Conservation (phyloP, 2,113 vertebrate genomes). For the Aix galericulata region DNA sequence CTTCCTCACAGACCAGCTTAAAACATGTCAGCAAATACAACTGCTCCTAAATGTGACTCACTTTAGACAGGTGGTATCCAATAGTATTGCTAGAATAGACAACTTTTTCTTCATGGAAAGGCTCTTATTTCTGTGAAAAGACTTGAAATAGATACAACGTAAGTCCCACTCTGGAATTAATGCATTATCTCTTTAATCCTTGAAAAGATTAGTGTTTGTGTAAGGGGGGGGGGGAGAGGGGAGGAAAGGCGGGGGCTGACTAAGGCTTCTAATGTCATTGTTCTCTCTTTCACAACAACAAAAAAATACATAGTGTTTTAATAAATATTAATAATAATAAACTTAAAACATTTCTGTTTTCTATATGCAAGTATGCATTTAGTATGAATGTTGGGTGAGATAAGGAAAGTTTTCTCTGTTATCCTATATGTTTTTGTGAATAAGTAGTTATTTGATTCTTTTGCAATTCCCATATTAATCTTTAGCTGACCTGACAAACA, state of each 20-base stretch:
- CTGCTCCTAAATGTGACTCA: background rate
- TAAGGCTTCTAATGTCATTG: background rate
- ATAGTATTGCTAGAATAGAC: background rate
- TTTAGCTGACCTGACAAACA: background rate
- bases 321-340: accelerated
- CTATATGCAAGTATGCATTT: background rate
- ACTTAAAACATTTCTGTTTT: background rate
- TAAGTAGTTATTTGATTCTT: background rate
- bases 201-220: background rate
- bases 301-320: background rate
- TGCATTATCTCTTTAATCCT: background rate
- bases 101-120: background rate
- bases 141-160: background rate
- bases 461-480: background rate
- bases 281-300: background rate
- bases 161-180: background rate
- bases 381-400: background rate
- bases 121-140: background rate
- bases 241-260: background rate
- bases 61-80: background rate
- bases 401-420: background rate
- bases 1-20: background rate
- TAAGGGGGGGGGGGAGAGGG: too few relatives aligned
- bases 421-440: background rate
- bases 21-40: background rate